Evolutionary conservation across 2,888 invertebrate species (phyloP).

Genomic region (Hipparchia semele): DNA sequence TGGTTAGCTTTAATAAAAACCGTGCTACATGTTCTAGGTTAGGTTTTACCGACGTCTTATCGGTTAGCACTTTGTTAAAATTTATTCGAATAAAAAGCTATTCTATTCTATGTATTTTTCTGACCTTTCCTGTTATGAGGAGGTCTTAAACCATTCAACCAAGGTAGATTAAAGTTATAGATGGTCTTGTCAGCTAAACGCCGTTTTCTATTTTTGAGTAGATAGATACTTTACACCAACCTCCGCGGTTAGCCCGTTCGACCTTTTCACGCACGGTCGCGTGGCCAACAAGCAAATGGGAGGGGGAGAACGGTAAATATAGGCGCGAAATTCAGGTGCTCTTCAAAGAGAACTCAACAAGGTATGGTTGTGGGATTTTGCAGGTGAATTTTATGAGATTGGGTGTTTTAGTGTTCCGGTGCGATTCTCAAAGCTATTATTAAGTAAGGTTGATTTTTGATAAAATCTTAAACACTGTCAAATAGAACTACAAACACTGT

Average conservation of each 20-base stretch:
- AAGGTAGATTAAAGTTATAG: background rate
- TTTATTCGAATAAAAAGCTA: no score
- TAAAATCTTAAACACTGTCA: no score
- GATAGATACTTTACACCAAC: conserved; percentile 21
- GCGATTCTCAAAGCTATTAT: background rate
- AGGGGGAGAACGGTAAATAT: conserved; percentile 38
- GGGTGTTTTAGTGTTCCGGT: background rate
- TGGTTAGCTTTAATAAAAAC: no score
- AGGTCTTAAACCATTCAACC: no score
- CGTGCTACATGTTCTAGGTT: no score
- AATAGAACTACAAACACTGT: no score
- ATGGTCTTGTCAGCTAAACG: conserved; percentile 3
- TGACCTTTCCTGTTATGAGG: no score
- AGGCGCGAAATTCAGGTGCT: conserved; percentile 39
- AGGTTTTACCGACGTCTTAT: no score
- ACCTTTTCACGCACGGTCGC: conserved; percentile 66
- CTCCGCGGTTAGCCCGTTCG: conserved; percentile 40
- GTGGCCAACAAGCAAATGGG: conserved; percentile 53
- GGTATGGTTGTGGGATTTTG: background rate
- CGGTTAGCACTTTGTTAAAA: no score
- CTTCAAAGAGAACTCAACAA: conserved; percentile 11
- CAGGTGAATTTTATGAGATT: background rate
- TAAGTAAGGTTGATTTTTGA: no score
- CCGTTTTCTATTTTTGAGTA: conserved; percentile 37
- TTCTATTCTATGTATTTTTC: no score